Evolutionary conservation across 2,113 vertebrate genomes (phyloP), one percentile per base, ranked within the genome.

Genomic region (Apus apus): DNA sequence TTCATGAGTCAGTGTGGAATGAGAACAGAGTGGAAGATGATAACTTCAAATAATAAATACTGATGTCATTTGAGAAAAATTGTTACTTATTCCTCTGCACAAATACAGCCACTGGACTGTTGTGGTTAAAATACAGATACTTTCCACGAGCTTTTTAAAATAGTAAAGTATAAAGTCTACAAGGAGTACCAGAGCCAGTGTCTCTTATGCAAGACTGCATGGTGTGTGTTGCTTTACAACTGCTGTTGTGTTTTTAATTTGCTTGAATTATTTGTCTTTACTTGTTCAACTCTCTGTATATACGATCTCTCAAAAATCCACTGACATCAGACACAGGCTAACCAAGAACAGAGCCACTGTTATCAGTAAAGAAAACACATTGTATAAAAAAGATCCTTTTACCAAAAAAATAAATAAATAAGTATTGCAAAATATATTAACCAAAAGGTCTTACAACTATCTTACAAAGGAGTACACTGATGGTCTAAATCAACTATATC

Each of bases 241-340:
- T 67, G 21, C 27, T 43, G n/a, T 27, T 77, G 40, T 94, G 46
- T 23, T 94, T 95, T 93, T 77, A 73, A 85, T 91, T 95, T 94
- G 23, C 27, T 90, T 74, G 36, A 61, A 89, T 12, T 70, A 83
- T 94, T 90, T 90, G 56, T 40, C 30, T 88, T 90, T 85, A 67
- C 43, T 92, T 91, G 48, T 78, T 72, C 25, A 78, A 71, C 32
- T 91, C 20, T 18, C 36, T 1, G 0, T 45, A 16, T 71, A 38
- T 53, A 74, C 23, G 64, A 61, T 71, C 34, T 51, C 64, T 78
- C 27, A 67, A 81, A 96, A 93, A 71, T 46, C 38, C 54, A 77
- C 72, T 64, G 60, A 75, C 43, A 86, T 50, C 43, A 80, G 36
- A 60, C 64, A 72, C 8, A 2, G n/a, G 26, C 51, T 64, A 80